A percentile compares a stretch with the other conserved stretches of the same genome.
Evolutionary conservation across 2,797 vertebrate species (phyloP).

Genomic region (Squalus acanthias): DNA sequence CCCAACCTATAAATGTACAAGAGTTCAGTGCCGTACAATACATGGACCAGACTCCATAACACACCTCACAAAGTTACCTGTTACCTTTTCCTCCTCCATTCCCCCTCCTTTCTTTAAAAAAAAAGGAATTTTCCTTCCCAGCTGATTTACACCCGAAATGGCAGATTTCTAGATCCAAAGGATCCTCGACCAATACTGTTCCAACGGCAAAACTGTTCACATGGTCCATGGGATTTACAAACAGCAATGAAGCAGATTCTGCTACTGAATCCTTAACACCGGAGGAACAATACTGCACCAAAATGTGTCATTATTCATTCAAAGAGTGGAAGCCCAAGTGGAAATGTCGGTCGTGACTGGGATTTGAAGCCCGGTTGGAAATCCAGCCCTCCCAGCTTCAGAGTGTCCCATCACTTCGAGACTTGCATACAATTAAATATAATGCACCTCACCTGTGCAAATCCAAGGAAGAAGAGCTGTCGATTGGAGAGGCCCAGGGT

Average conservation of each 20-base stretch:
- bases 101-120: too few relatives aligned
- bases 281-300: background rate
- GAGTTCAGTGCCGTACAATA: too few relatives aligned
- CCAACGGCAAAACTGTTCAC: background rate
- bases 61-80: too few relatives aligned
- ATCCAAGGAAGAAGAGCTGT: slow-evolving; percentile 94
- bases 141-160: background rate
- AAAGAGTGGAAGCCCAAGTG: background rate
- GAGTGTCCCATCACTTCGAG: background rate
- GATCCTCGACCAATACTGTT: background rate
- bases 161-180: background rate
- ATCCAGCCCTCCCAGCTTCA: too few relatives aligned
- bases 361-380: background rate
- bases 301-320: background rate
- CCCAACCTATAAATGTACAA: too few relatives aligned
- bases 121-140: too few relatives aligned
- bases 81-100: too few relatives aligned
- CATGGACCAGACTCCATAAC: too few relatives aligned
- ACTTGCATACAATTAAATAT: too few relatives aligned
- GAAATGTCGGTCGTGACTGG: background rate
- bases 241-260: background rate
- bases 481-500: slow-evolving; percentile 82
- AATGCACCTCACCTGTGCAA: slow-evolving; percentile 79
- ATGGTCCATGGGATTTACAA: background rate
- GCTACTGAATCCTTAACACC: background rate